Percentiles rank a stretch among this genome's conserved stretches.
phyloP scores from a whole-genome alignment of 2,888 invertebrate genomes.

The Agrochola lota region DNA sequence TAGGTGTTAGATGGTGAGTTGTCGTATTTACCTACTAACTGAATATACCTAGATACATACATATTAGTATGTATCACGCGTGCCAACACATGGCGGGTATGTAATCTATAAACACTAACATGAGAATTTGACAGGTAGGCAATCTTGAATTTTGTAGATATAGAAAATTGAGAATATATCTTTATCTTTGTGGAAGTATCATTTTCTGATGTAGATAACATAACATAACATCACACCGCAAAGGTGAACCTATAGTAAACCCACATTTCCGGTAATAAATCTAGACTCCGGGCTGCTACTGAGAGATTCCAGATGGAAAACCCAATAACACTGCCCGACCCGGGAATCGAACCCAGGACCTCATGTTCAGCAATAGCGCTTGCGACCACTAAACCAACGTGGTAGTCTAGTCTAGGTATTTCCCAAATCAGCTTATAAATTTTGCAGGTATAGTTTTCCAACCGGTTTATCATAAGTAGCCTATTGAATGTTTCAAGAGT shows the following conservation, averaged over 20 bases:
- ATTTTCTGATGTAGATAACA: background rate
- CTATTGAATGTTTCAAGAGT: too few relatives aligned
- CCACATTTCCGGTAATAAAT: background rate
- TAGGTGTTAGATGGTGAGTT: too few relatives aligned
- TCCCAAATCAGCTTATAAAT: background rate
- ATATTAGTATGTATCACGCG: background rate
- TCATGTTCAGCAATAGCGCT: background rate
- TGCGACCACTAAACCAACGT: background rate
- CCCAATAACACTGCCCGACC: background rate
- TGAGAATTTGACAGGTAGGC: background rate
- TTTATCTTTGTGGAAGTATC: background rate
- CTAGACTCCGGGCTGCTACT: background rate
- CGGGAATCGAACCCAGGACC: background rate
- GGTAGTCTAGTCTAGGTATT: background rate
- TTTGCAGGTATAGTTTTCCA: background rate
- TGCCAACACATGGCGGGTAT: background rate
- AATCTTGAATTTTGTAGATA: background rate
- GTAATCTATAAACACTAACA: background rate
- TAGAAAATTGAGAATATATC: too few relatives aligned
- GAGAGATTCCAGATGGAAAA: background rate
- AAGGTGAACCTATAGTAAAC: background rate
- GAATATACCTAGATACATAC: too few relatives aligned
- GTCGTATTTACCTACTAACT: too few relatives aligned
- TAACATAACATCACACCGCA: background rate
- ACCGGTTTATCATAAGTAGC: background rate